Conservation (phyloP, 2,113 vertebrate genomes). For the Stegostoma tigrinum region DNA sequence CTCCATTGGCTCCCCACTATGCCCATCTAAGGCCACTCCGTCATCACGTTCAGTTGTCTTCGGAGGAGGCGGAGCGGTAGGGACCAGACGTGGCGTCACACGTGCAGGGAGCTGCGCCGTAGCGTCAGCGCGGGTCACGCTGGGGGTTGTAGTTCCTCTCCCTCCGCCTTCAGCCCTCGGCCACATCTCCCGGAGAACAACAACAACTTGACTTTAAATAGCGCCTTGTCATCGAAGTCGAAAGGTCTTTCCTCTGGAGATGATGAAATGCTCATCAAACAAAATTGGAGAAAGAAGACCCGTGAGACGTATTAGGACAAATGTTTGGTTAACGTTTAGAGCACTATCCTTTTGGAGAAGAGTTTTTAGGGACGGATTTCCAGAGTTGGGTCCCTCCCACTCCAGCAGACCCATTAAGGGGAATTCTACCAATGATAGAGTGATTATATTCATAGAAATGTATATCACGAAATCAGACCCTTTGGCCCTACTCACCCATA, state of each 20-base stretch:
- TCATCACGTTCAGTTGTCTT: background rate
- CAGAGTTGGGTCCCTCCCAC: too few relatives aligned
- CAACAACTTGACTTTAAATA: background rate
- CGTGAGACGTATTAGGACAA: background rate
- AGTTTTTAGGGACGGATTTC: background rate
- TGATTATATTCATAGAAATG: too few relatives aligned
- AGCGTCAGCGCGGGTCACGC: background rate
- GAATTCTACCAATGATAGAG: too few relatives aligned
- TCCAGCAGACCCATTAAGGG: too few relatives aligned
- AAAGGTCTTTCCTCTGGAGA: background rate
- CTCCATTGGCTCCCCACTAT: background rate
- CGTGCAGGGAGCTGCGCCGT: background rate
- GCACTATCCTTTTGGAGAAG: background rate
- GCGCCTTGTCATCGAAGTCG: background rate
- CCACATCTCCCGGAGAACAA: too few relatives aligned
- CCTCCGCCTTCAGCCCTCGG: background rate
- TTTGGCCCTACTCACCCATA: too few relatives aligned
- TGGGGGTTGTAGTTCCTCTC: constrained; percentile 5
- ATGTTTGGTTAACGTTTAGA: background rate
- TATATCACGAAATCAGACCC: too few relatives aligned
- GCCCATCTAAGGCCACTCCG: background rate
- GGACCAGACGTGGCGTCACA: background rate
- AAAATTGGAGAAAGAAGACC: background rate
- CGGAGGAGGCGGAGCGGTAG: background rate
- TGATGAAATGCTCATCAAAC: background rate